A percentile compares a stretch with the other conserved stretches of the same genome.
phyloP scores from a whole-genome alignment of 1,140 invertebrate species.

The Brachionus angularis region DNA sequence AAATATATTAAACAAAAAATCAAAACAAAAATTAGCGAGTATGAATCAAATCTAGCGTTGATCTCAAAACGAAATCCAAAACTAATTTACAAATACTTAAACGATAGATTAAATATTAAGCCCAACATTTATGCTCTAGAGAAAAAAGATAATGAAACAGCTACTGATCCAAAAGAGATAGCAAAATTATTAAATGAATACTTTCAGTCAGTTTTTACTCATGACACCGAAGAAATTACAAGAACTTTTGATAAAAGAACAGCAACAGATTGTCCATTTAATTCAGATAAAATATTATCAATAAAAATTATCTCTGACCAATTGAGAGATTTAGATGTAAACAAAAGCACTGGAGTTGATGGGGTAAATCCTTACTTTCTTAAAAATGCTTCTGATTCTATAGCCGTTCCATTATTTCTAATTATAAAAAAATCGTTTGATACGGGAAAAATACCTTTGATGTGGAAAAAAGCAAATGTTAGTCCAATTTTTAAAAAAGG shows the following conservation, averaged over 20 bases:
- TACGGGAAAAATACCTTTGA: not conserved
- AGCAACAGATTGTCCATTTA: not conserved
- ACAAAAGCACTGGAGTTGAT: not conserved
- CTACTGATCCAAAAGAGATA: not conserved
- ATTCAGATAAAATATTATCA: not conserved
- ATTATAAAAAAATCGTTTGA: not conserved
- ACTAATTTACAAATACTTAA: not conserved
- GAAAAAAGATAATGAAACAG: not conserved
- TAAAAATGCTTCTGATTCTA: not conserved
- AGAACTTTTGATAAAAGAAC: too few relatives aligned
- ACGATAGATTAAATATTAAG: not conserved
- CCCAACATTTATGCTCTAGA: not conserved
- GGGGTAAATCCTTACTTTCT: not conserved
- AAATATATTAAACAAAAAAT: not conserved
- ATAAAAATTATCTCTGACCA: not conserved
- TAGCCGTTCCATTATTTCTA: not conserved
- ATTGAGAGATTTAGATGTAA: not conserved
- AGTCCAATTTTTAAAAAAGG: slow-evolving; percentile 29
- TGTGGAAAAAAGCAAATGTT: slow-evolving; percentile 27
- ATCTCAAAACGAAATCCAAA: too few relatives aligned
- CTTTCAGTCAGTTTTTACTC: not conserved
- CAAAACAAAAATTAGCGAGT: not conserved
- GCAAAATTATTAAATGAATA: not conserved
- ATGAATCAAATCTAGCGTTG: not conserved
- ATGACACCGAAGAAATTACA: not conserved